These are phyloP conservation scores for Acleris literana DNA, from an alignment of 2,888 invertebrate species.

Conservation along the genomic window DNA sequence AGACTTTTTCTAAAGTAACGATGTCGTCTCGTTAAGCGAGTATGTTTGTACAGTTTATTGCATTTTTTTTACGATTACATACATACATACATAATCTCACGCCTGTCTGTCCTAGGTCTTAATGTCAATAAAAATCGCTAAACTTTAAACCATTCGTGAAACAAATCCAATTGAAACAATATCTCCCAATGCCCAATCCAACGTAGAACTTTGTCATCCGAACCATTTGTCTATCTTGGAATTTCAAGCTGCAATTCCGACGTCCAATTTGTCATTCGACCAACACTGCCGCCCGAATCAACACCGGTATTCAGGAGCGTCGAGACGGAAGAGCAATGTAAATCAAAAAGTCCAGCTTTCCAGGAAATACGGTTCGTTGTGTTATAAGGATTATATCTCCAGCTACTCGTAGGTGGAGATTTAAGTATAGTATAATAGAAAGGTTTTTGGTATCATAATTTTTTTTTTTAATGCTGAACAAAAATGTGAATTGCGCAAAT, in stretches of 20 bases:
- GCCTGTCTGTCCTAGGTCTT: no score
- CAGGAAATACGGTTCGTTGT: background rate
- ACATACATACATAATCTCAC: no score
- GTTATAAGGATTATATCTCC: background rate
- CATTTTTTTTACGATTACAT: no score
- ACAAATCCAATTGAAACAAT: background rate
- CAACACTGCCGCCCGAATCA: slow-evolving; percentile 25
- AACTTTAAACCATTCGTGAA: background rate
- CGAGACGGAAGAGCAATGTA: slow-evolving; percentile 15
- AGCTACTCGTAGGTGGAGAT: no score
- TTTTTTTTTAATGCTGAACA: no score
- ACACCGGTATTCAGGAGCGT: slow-evolving; percentile 14
- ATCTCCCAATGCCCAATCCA: background rate
- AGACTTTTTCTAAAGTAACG: no score
- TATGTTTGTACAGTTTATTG: no score
- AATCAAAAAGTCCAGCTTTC: slow-evolving; percentile 13
- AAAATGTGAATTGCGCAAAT: no score
- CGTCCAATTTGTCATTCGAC: slow-evolving; percentile 25
- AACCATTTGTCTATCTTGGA: slow-evolving; percentile 5
- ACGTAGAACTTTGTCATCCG: background rate
- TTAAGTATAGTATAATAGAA: no score
- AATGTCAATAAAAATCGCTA: background rate
- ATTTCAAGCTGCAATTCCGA: slow-evolving; percentile 13
- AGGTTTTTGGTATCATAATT: no score
- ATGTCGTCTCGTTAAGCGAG: no score